Evolutionary conservation across 2,797 vertebrate genomes (phyloP), one percentile per base, ranked within the genome.

Genomic region (Cirrhinus molitorella): DNA sequence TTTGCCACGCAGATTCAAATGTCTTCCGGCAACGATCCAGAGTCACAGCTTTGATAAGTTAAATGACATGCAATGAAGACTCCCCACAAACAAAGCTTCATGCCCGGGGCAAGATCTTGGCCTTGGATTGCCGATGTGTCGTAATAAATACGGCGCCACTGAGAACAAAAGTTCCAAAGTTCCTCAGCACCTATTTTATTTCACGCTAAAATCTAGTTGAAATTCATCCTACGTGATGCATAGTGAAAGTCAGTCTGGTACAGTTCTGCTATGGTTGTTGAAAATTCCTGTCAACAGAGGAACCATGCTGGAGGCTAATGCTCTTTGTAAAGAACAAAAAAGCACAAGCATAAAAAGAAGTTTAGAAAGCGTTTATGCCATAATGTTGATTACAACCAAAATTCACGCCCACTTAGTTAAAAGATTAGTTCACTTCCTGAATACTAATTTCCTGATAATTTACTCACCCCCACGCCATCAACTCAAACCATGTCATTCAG

Each of bases 1-100:
- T 93, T 93, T 88, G 89, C 92, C 90, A 87, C 91, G 93, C 91
- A 92, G 87, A 94, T 94, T 92, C 91, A 91, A 93, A 95, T 93
- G 93, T 95, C 94, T 94, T 92, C 91, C 88, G 92, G 93, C 92
- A 90, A 89, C 86, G 91, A 93, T 91, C 92, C 91, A 91, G 92
- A 92, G 91, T 91, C 93, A 91, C 88, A 88, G 89, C 91, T 94
- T 89, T 92, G 92, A 92, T 92, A 92, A 92, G 90, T 84, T 92
- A 93, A 95, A 91, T 92, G 93, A 94, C 92, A 93, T 93, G 91
- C 89, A 81, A 84, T 87, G 90, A 91, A 92, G 90, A 81, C 80
- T 88, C 53, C 83, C 55, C 89, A 91, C 86, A 90, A 93, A 92
- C 91, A 91, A 92, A 92, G 81, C 91, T 91, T 90, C 88, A 88